Evolutionary conservation across 2,888 invertebrate species (phyloP), one percentile per base, ranked within the genome.

Genomic region (Apocheima hispidaria): DNA sequence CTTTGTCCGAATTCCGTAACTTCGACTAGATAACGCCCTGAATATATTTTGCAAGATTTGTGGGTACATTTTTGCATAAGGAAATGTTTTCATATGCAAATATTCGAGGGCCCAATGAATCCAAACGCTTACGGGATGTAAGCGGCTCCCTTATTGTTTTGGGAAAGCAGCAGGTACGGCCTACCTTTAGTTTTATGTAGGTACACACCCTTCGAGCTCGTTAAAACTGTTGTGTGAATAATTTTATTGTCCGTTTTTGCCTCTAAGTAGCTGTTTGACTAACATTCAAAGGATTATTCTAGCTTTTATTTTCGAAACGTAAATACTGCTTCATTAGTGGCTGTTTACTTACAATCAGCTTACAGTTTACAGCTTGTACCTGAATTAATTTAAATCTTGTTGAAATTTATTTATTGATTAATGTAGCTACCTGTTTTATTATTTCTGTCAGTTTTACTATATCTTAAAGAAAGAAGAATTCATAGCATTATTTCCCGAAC

Each of bases 401-500:
- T 28, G n/a, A n/a, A n/a, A n/a, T 18, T 2, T 10, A 12, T 12
- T 12, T 28, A 28, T 46, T 33, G 4, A 33, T 5, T 21, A 21
- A 4, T 12, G 1, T n/a, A n/a, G n/a, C n/a, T n/a, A n/a, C 20
- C 12, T 4, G 14, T 20, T 4, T 2, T 10, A 30, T n/a, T 6
- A 3, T 10, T 38, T 9, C 4, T 26, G 14, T 28, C 26, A 44
- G 7, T 18, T 28, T 28, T 28, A 7, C 28, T 30, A 14, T 18
- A 20, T 16, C 12, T 46, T n/a, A 12, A 6, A 33, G 20, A 16
- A 35, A 33, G 4, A 84, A 81, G 79, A 85, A 83, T 83, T 74
- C 78, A 74, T 77, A 72, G 77, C 72, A 71, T 84, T 86, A 81
- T 87, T 87, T 81, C 74, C 80, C 75, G 78, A 88, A 88, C 86